Percentiles rank a stretch among this genome's conserved stretches.
Evolutionary conservation across 2,888 invertebrate genomes (phyloP).

Genomic region (Rosalia funebris): DNA sequence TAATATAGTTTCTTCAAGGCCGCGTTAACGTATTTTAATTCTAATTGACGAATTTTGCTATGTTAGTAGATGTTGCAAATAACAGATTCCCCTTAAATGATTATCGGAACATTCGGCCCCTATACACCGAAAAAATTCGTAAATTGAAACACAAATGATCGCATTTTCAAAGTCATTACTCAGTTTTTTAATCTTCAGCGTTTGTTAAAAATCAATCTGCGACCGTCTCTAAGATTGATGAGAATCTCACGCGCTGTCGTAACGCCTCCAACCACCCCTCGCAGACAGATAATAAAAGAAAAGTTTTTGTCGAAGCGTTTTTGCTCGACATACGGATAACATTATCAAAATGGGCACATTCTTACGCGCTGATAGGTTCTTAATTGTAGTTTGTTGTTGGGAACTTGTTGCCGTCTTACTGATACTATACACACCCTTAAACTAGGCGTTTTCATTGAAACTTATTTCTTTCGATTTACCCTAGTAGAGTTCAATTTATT

Average conservation of each 20-base stretch:
- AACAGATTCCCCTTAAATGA: too few relatives aligned
- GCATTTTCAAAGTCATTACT: too few relatives aligned
- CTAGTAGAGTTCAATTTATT: background rate
- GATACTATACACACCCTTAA: background rate
- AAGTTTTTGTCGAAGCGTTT: background rate
- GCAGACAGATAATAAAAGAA: background rate
- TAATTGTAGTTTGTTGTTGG: slow-evolving; percentile 5
- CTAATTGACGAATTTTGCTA: too few relatives aligned
- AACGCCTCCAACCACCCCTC: background rate
- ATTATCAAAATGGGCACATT: slow-evolving; percentile 1
- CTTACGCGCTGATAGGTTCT: background rate
- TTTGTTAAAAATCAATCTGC: background rate
- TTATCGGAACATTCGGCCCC: too few relatives aligned
- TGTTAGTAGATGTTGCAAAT: too few relatives aligned
- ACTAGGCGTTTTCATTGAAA: background rate
- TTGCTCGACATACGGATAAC: slow-evolving; percentile 1
- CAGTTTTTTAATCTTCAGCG: background rate
- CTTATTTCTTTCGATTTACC: background rate
- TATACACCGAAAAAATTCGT: too few relatives aligned
- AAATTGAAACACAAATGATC: too few relatives aligned
- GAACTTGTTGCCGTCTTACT: slow-evolving; percentile 4
- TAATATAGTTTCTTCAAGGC: too few relatives aligned
- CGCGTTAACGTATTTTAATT: too few relatives aligned
- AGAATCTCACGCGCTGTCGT: background rate
- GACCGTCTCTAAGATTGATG: background rate